Conservation (phyloP, 2,888 invertebrate genomes). For the Erebia aethiops region DNA sequence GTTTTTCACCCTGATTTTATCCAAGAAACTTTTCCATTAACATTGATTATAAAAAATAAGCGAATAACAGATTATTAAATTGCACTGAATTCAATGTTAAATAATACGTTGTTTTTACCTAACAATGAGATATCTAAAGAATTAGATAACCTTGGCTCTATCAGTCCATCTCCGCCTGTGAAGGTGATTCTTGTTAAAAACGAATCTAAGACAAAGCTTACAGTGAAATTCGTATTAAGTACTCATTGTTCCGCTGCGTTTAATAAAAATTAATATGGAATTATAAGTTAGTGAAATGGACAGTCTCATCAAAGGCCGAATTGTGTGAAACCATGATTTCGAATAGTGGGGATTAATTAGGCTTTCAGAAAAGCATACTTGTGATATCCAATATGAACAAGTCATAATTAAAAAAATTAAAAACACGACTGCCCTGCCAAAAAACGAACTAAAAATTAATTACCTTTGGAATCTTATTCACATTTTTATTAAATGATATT, state of each 20-base stretch:
- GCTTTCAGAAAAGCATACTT: not conserved
- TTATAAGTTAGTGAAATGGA: not conserved
- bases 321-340: not conserved
- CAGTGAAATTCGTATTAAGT: conserved; percentile 26
- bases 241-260: conserved; percentile 18
- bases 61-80: conserved; percentile 16
- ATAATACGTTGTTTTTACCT: conserved; percentile 27
- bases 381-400: not conserved
- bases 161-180: conserved; percentile 28
- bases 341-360: not conserved
- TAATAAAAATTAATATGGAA: conserved; percentile 1
- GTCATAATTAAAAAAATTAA: no score
- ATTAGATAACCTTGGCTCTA: conserved; percentile 38
- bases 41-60: not conserved
- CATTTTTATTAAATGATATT: no score
- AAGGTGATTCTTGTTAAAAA: conserved; percentile 31
- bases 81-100: conserved; percentile 21
- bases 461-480: no score
- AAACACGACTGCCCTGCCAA: no score
- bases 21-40: not conserved
- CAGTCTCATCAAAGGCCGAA: not conserved
- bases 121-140: conserved; percentile 30
- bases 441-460: no score
- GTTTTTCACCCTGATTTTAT: not conserved
- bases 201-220: conserved; percentile 25